Evolutionary conservation across 2,888 invertebrate genomes (phyloP).

Genomic region (Trachelus stipa): DNA sequence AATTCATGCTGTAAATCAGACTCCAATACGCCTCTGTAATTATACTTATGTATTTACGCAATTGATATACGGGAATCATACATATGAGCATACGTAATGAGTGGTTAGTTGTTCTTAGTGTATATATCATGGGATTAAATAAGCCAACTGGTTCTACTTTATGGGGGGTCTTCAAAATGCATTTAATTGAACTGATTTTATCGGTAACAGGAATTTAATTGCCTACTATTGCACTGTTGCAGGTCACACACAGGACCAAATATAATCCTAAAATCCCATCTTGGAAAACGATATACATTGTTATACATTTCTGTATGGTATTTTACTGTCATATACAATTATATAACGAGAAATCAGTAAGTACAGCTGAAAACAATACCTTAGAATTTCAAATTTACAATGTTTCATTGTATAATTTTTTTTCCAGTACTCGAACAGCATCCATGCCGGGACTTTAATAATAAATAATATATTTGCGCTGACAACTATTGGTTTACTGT

Average conservation of each 20-base stretch:
- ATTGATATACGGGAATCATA: conserved; percentile 19
- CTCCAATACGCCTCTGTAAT: conserved; percentile 14
- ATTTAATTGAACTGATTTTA: not conserved
- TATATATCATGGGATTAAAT: conserved; percentile 24
- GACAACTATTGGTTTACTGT: conserved; percentile 78
- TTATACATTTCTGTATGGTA: conserved; percentile 76
- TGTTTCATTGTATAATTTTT: conserved; percentile 15
- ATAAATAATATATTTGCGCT: conserved; percentile 76
- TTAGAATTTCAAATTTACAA: conserved; percentile 4
- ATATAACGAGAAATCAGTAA: conserved; percentile 73
- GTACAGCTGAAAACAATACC: conserved; percentile 37
- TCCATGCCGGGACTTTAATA: conserved; percentile 72
- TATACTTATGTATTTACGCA: conserved; percentile 25
- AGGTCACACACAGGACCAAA: conserved; percentile 76
- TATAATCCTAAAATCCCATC: conserved; percentile 75
- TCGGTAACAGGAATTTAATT: not conserved
- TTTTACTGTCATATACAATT: conserved; percentile 77
- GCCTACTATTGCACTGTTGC: conserved; percentile 31
- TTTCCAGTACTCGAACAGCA: conserved; percentile 74
- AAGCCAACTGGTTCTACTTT: conserved; percentile 26
- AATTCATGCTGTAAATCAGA: conserved; percentile 18
- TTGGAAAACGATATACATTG: conserved; percentile 78
- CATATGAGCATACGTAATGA: conserved; percentile 13
- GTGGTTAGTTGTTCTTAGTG: conserved; percentile 13
- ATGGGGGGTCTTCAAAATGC: conserved; percentile 2